phyloP scores from a whole-genome alignment of 1,140 invertebrate genomes.

The Drosophila pseudoobscura region DNA sequence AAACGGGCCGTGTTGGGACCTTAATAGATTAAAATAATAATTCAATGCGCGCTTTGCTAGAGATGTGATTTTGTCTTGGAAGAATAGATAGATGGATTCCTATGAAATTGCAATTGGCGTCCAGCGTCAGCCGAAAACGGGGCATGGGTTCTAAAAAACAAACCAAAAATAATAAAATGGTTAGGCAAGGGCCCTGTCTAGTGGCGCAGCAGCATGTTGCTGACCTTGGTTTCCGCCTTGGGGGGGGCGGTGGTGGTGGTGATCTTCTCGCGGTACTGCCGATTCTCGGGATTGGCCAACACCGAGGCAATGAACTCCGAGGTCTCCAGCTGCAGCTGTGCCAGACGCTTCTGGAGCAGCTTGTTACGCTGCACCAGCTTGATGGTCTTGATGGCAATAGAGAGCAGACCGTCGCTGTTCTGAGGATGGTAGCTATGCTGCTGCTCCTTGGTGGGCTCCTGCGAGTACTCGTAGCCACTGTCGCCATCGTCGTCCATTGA shows the following conservation, averaged over 20 bases:
- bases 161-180: background rate
- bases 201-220: slow-evolving; percentile 68
- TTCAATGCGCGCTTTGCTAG: too few species aligned
- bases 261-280: slow-evolving; percentile 69
- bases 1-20: too few species aligned
- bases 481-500: slow-evolving; percentile 42
- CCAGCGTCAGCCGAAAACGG: too few species aligned
- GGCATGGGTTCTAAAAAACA: background rate
- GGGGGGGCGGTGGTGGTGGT: background rate
- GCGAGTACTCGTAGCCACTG: slow-evolving; percentile 57
- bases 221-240: slow-evolving; percentile 58
- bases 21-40: too few species aligned
- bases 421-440: slow-evolving; percentile 32
- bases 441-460: slow-evolving; percentile 35
- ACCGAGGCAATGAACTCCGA: slow-evolving; percentile 78
- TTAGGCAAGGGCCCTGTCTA: slow-evolving; percentile 13
- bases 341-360: slow-evolving; percentile 68
- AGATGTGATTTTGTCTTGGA: too few species aligned
- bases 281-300: slow-evolving; percentile 78
- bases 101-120: background rate
- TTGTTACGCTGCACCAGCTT: slow-evolving; percentile 80
- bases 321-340: slow-evolving; percentile 74
- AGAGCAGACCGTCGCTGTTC: slow-evolving; percentile 59
- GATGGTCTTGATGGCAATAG: slow-evolving; percentile 77
- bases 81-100: too few species aligned